Conservation (phyloP, 2,888 invertebrate species). For the Hofmannophila pseudospretella region DNA sequence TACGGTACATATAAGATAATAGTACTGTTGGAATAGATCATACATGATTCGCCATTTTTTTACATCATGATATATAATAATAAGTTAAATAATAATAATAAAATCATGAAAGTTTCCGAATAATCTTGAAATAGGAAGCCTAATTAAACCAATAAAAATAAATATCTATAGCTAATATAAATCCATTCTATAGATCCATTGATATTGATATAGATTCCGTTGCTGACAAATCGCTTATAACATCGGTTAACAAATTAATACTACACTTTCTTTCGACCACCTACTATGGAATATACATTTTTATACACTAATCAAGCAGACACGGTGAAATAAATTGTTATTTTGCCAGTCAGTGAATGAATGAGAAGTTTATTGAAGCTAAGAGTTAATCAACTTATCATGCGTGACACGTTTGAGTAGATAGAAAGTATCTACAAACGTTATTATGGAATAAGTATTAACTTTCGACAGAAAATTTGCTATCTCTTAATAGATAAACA, state of each 20-base stretch:
- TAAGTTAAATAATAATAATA: no score
- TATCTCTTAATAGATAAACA: no score
- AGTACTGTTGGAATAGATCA: no score
- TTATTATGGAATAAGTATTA: not conserved
- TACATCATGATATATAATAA: no score
- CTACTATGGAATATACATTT: constrained; percentile 10
- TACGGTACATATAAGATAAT: no score
- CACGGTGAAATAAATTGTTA: constrained; percentile 11
- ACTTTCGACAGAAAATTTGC: no score
- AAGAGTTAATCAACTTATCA: constrained; percentile 19
- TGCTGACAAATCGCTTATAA: not conserved
- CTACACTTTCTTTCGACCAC: constrained; percentile 12
- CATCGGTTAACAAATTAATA: constrained; percentile 10
- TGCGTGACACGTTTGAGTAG: constrained; percentile 15
- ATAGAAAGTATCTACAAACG: constrained; percentile 19
- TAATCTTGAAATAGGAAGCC: not conserved
- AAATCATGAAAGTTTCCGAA: no score
- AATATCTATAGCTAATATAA: not conserved
- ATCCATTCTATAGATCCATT: no score
- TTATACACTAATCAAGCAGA: constrained; percentile 11
- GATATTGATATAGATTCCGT: no score
- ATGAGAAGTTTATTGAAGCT: constrained; percentile 10
- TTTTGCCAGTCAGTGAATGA: constrained; percentile 4
- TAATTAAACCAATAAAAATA: not conserved
- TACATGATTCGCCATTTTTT: no score